phyloP scores from a whole-genome alignment of 1,140 invertebrate species.

The Bombus balteatus region DNA sequence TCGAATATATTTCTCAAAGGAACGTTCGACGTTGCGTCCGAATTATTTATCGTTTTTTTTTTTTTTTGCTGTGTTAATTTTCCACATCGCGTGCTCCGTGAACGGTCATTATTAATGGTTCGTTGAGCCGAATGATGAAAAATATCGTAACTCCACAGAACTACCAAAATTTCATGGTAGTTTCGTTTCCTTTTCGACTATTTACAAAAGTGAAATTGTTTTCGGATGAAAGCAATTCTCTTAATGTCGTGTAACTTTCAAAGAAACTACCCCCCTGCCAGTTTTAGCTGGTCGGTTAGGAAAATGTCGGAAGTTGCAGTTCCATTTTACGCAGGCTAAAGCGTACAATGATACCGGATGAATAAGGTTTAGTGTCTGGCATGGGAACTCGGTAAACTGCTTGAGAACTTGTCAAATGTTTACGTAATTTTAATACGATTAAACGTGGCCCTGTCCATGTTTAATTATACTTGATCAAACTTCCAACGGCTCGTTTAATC shows the following conservation, averaged over 20 bases:
- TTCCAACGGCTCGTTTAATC: conserved; percentile 1
- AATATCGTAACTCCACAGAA: neutral
- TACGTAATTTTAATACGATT: conserved; percentile 16
- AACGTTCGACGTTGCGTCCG: no score
- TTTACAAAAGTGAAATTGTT: neutral
- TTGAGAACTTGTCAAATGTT: conserved; percentile 17
- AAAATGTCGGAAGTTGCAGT: neutral
- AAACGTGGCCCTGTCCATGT: no score
- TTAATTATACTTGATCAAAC: neutral
- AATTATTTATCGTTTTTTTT: no score
- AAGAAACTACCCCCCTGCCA: neutral
- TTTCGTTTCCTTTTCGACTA: neutral
- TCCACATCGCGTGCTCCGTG: no score
- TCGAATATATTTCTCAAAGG: no score
- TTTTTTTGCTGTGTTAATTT: no score
- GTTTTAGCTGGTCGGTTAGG: no score
- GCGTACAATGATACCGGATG: neutral
- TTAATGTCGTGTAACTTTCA: neutral
- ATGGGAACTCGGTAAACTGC: neutral
- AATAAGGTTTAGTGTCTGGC: neutral
- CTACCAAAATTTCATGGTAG: neutral
- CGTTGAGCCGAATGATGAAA: neutral
- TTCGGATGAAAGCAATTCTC: neutral
- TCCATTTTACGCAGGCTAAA: neutral
- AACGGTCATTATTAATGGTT: no score